Percentiles rank a stretch among this genome's conserved stretches.
These are phyloP conservation scores for Diphyllodes magnificus DNA, from an alignment of 2,113 vertebrate species.

Conservation along the genomic window DNA sequence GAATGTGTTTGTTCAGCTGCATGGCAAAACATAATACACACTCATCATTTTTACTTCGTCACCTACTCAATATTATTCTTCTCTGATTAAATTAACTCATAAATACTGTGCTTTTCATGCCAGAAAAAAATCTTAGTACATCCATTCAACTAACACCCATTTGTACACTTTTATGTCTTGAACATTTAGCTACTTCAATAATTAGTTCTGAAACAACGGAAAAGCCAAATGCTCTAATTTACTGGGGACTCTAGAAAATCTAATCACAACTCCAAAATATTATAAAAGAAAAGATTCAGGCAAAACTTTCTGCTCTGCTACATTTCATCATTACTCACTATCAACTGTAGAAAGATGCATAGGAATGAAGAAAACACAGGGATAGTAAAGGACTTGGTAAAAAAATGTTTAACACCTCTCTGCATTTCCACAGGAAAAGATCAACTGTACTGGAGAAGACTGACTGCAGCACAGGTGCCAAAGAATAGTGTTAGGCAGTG, in stretches of 20 bases:
- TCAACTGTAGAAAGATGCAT: neutral
- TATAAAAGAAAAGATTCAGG: neutral
- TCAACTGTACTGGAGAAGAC: neutral
- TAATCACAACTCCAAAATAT: neutral
- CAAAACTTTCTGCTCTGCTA: neutral
- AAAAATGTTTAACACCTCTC: neutral
- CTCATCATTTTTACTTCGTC: conserved; percentile 70
- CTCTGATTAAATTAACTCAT: conserved; percentile 72
- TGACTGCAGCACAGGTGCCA: neutral
- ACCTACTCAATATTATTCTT: conserved; percentile 73
- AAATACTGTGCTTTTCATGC: conserved; percentile 66
- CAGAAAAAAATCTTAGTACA: conserved; percentile 60
- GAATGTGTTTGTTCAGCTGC: conserved; percentile 76
- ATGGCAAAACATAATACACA: conserved; percentile 68
- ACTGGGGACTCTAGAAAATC: neutral
- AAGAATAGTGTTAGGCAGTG: neutral
- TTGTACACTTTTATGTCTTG: conserved; percentile 46
- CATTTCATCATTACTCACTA: neutral
- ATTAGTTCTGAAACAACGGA: conserved; percentile 37
- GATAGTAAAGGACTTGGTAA: neutral
- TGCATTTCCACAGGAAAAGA: neutral
- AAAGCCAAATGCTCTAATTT: conserved; percentile 37
- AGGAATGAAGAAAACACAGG: neutral
- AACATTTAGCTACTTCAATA: conserved; percentile 41
- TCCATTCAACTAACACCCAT: conserved; percentile 47